phyloP scores from a whole-genome alignment of 2,797 vertebrate species.

The Pampus argenteus region DNA sequence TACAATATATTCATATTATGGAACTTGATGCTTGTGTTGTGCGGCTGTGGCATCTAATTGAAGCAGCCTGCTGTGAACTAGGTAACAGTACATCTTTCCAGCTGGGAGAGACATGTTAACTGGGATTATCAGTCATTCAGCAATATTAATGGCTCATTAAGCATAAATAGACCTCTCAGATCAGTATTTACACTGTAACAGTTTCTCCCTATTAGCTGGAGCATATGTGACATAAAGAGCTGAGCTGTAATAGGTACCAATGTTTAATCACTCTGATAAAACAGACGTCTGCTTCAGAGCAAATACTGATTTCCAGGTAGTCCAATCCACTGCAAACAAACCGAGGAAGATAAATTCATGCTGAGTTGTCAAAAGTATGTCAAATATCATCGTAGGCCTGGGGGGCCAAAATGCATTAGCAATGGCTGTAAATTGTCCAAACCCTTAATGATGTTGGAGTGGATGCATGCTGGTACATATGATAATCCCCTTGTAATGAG shows the following conservation, averaged over 20 bases:
- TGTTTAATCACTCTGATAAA: slow-evolving; percentile 39
- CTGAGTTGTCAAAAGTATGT: slow-evolving; percentile 57
- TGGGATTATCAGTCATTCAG: slow-evolving; percentile 55
- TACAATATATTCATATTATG: neutral
- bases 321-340: slow-evolving; percentile 45
- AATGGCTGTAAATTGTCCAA: slow-evolving; percentile 70
- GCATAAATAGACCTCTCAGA: slow-evolving; percentile 57
- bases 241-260: slow-evolving; percentile 21
- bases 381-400: slow-evolving; percentile 49
- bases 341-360: slow-evolving; percentile 34
- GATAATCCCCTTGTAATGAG: slow-evolving; percentile 80
- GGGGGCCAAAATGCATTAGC: slow-evolving; percentile 46
- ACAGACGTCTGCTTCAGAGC: slow-evolving; percentile 21
- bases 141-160: slow-evolving; percentile 69
- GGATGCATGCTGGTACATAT: slow-evolving; percentile 71
- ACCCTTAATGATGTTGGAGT: slow-evolving; percentile 74
- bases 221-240: slow-evolving; percentile 7
- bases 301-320: slow-evolving; percentile 48
- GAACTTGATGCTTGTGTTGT: slow-evolving; percentile 4
- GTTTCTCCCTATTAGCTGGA: slow-evolving; percentile 15
- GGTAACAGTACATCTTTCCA: slow-evolving; percentile 53
- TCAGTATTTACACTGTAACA: slow-evolving; percentile 53
- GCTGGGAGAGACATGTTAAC: slow-evolving; percentile 61
- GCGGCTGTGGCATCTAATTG: slow-evolving; percentile 42
- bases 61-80: slow-evolving; percentile 60